Conservation (phyloP, 2,888 invertebrate genomes). For the Tolmerus cingulatus region DNA sequence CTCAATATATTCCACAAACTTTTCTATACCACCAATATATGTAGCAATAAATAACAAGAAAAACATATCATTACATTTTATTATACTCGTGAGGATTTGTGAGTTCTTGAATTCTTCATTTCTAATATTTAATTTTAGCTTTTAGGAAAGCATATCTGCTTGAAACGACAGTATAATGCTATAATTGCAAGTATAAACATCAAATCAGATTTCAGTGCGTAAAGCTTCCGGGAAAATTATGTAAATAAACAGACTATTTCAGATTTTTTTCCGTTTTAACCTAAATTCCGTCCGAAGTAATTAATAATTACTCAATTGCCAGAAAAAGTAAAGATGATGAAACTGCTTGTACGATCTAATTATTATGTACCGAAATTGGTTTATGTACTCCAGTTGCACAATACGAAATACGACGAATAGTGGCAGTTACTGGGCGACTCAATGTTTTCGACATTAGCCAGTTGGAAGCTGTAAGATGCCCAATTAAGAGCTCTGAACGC, state of each 20-base stretch:
- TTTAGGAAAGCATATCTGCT: too few species aligned
- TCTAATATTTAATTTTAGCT: neutral
- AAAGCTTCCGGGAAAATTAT: neutral
- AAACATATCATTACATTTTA: too few species aligned
- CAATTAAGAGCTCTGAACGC: neutral
- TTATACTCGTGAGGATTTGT: too few species aligned
- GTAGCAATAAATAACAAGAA: too few species aligned
- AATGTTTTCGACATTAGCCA: neutral
- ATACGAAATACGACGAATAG: neutral
- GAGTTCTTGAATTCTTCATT: too few species aligned
- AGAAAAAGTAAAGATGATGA: neutral
- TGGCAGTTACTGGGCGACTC: neutral
- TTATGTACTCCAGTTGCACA: neutral
- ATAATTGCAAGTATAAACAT: neutral
- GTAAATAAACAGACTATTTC: neutral
- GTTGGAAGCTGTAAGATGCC: neutral
- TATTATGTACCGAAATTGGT: constrained; percentile 6
- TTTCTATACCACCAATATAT: too few species aligned
- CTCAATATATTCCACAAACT: too few species aligned
- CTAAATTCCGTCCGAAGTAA: neutral
- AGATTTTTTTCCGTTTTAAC: neutral
- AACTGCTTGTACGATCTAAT: constrained; percentile 18
- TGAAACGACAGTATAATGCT: too few species aligned
- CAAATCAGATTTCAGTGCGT: neutral
- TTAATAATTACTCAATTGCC: constrained; percentile 22